Evolutionary conservation across 2,797 vertebrate species (phyloP).

Genomic region (Pipistrellus pygmaeus): DNA sequence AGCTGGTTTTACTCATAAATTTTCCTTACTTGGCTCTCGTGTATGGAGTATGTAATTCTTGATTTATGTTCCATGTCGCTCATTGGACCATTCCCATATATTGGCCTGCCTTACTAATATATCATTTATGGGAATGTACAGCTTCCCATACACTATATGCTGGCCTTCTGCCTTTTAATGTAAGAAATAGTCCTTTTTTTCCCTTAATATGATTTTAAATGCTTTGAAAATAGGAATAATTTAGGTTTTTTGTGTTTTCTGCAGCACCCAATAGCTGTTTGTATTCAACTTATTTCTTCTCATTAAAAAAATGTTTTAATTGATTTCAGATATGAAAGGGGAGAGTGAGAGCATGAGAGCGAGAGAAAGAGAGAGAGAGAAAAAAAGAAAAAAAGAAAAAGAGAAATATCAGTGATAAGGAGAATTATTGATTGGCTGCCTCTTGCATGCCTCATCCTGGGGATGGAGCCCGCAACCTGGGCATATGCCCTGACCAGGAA

Average conservation of each 20-base stretch:
- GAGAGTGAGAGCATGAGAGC: too few relatives aligned
- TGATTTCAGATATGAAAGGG: too few relatives aligned
- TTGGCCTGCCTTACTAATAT: background rate
- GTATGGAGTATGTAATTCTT: conserved; percentile 20
- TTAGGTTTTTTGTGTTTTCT: conserved; percentile 33
- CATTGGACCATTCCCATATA: background rate
- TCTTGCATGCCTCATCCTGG: too few relatives aligned
- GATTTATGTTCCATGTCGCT: background rate
- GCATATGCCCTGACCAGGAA: too few relatives aligned
- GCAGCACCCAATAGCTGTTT: background rate
- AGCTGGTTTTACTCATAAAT: conserved; percentile 9
- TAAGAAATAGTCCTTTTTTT: conserved; percentile 24
- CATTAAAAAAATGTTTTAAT: background rate
- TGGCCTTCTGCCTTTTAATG: conserved; percentile 21
- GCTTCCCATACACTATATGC: background rate
- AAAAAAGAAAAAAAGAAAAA: too few relatives aligned
- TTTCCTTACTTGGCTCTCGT: background rate
- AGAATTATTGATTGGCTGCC: too few relatives aligned
- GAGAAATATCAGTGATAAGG: too few relatives aligned
- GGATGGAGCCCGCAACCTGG: too few relatives aligned
- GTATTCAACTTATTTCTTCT: conserved; percentile 3
- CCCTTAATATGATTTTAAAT: conserved; percentile 31
- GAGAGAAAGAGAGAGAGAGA: too few relatives aligned
- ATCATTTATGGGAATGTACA: background rate
- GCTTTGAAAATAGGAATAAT: conserved; percentile 51